Evolutionary conservation across 2,888 invertebrate species (phyloP).

Genomic region (Ditula angustiorana): DNA sequence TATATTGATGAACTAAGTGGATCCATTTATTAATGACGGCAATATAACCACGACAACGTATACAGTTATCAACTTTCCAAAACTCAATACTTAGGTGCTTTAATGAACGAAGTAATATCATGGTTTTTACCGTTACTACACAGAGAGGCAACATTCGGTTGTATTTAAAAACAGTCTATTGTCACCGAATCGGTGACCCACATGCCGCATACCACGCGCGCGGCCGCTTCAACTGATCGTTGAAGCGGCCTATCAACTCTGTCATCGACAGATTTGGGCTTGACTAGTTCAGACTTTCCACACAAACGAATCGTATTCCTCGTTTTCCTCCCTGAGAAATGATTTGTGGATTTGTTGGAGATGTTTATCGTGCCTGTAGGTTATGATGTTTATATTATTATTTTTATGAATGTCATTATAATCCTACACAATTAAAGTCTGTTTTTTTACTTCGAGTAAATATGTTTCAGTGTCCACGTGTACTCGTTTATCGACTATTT

Average conservation of each 20-base stretch:
- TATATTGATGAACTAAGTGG: not conserved
- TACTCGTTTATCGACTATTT: too few relatives aligned
- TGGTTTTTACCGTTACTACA: slow-evolving; percentile 36
- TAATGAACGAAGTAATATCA: slow-evolving; percentile 29
- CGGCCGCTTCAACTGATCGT: slow-evolving; percentile 13
- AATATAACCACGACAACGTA: slow-evolving; percentile 9
- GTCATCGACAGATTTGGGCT: slow-evolving; percentile 53
- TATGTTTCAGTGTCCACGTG: too few relatives aligned
- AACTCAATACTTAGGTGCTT: slow-evolving; percentile 16
- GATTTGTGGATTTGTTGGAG: too few relatives aligned
- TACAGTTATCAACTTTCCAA: slow-evolving; percentile 31
- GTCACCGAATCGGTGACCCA: slow-evolving; percentile 57
- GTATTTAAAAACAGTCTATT: slow-evolving; percentile 59
- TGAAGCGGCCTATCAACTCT: slow-evolving; percentile 35
- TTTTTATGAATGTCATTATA: too few relatives aligned
- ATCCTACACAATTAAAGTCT: too few relatives aligned
- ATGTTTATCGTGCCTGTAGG: too few relatives aligned
- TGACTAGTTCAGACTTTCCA: slow-evolving; percentile 10
- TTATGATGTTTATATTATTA: too few relatives aligned
- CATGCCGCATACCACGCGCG: slow-evolving; percentile 52
- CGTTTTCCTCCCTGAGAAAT: too few relatives aligned
- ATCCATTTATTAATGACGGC: not conserved
- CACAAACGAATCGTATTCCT: not conserved
- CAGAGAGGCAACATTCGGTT: slow-evolving; percentile 36
- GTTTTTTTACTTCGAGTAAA: too few relatives aligned